Conservation (phyloP, 2,888 invertebrate genomes). For the Sinohyriopsis cumingii region DNA sequence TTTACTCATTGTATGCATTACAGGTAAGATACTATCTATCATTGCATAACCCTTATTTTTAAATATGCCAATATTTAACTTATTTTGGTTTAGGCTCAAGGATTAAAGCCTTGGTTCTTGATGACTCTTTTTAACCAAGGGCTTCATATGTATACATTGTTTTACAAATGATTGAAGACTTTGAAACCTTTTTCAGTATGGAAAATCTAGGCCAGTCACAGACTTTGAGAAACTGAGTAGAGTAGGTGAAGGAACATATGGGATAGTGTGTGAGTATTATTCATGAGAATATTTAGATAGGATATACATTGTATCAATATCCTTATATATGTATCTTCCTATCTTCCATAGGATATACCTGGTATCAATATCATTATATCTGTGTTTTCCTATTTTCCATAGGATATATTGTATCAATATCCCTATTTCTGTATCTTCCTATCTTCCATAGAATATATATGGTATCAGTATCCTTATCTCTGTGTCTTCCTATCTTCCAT, state of each 20-base stretch:
- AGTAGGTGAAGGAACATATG: conserved; percentile 98
- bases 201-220: conserved; percentile 88
- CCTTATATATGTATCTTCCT: too few relatives aligned
- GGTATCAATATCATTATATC: background rate
- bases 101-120: too few relatives aligned
- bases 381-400: too few relatives aligned
- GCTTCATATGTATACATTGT: background rate
- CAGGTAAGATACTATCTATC: too few relatives aligned
- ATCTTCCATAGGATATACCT: background rate
- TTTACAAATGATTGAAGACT: background rate
- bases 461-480: background rate
- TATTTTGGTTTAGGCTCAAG: too few relatives aligned
- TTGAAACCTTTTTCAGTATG: conserved; percentile 56
- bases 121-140: too few relatives aligned
- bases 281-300: background rate
- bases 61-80: too few relatives aligned
- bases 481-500: too few relatives aligned
- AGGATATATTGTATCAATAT: background rate
- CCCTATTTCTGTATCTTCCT: too few relatives aligned
- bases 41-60: too few relatives aligned
- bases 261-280: conserved; percentile 90
- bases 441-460: background rate
- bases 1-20: too few relatives aligned
- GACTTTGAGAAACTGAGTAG: conserved; percentile 98
- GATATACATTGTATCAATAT: background rate